These are phyloP conservation scores for Coronaproctus castanopsis DNA, from an alignment of 2,888 invertebrate species.

Conservation along the genomic window DNA sequence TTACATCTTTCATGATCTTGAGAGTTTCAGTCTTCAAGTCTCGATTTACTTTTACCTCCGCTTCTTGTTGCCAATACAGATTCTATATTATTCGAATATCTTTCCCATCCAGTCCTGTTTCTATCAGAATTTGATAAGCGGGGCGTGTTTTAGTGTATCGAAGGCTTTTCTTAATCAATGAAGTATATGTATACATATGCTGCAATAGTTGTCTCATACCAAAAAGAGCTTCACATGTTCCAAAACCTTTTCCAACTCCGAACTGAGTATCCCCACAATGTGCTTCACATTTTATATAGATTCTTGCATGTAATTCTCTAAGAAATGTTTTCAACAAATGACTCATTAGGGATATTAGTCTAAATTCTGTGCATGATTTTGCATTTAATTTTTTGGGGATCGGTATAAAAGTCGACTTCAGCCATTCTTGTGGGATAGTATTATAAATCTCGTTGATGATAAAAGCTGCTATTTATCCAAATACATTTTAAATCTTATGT, in stretches of 20 bases:
- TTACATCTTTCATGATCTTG: not conserved
- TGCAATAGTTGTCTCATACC: not conserved
- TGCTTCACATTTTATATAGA: not conserved
- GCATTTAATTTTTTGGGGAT: not conserved
- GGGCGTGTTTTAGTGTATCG: not conserved
- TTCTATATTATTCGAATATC: conserved; percentile 4
- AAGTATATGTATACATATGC: not conserved
- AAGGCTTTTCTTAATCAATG: conserved; percentile 1
- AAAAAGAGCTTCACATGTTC: conserved; percentile 2
- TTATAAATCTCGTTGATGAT: not conserved
- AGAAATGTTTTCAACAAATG: not conserved
- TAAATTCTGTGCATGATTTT: not conserved
- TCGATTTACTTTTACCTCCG: not conserved
- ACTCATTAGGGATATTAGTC: conserved; percentile 2
- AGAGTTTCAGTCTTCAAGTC: not conserved
- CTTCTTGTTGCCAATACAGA: not conserved
- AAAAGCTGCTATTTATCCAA: not conserved
- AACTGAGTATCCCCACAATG: not conserved
- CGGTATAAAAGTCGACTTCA: not conserved
- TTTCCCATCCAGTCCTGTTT: conserved; percentile 1
- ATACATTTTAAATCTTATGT: no score
- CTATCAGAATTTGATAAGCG: not conserved
- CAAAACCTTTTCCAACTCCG: conserved; percentile 1
- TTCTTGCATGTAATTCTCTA: not conserved
- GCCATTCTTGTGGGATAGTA: not conserved